phyloP scores from a whole-genome alignment of 64 coral and sea anemone genomes.

The Exaiptasia diaphana region DNA sequence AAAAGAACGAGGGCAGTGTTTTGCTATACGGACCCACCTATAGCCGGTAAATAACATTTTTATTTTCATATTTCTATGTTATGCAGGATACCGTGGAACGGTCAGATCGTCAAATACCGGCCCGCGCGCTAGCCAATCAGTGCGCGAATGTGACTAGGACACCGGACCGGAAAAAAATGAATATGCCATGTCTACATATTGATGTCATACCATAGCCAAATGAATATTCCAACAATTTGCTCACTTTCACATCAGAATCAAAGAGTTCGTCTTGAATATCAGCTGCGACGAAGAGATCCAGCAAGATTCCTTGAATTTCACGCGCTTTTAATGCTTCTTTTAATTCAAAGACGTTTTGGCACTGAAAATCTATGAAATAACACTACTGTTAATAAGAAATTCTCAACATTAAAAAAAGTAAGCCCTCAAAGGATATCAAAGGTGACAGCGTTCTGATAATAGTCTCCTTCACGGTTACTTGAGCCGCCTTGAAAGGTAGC shows the following conservation, averaged over 20 bases:
- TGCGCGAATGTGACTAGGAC: too few relatives aligned
- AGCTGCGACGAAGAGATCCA: constrained; percentile 60
- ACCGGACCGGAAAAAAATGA: too few relatives aligned
- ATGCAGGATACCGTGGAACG: too few relatives aligned
- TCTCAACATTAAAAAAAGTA: background rate
- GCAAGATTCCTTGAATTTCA: constrained; percentile 45
- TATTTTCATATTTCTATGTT: too few relatives aligned
- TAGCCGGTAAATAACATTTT: too few relatives aligned
- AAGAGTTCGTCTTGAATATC: constrained; percentile 35
- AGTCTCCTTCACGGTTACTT: background rate
- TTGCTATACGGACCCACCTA: too few relatives aligned
- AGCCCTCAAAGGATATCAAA: background rate
- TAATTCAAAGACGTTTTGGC: constrained; percentile 32
- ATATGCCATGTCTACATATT: background rate
- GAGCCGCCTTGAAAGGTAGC: background rate
- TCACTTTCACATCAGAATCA: constrained; percentile 21
- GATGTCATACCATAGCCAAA: constrained; percentile 72
- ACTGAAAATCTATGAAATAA: constrained; percentile 24
- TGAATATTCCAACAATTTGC: constrained; percentile 18
- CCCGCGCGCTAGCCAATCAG: too few relatives aligned
- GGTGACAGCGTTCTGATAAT: background rate
- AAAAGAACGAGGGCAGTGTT: too few relatives aligned
- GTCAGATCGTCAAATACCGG: too few relatives aligned
- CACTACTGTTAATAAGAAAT: background rate
- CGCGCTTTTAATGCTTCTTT: constrained; percentile 8